Evolutionary conservation across 2,113 vertebrate species (phyloP), one percentile per base, ranked within the genome.

Genomic region (Megaptera novaeangliae): DNA sequence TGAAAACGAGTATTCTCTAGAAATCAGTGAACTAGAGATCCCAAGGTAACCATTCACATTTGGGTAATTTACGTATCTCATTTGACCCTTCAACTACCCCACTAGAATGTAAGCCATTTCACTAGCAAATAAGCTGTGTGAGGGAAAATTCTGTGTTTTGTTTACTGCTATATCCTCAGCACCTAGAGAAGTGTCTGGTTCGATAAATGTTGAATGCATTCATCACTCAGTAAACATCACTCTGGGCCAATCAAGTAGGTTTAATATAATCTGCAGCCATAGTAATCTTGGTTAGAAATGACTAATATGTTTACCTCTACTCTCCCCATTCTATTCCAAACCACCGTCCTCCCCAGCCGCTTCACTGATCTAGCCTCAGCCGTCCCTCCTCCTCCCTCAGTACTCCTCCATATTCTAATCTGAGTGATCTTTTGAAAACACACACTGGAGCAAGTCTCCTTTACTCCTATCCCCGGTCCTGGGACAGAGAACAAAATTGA

Each of bases 191-290:
- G n/a, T n/a, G 3, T 44, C 80, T 72, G 10, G 36, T 31, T 82
- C 39, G 18, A n/a, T 34, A 49, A 13, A 39, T 27, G 8, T 20
- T 84, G 91, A 68, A 12, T 68, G 14, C 5, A 1, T 6, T 59
- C 8, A 2, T 7, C 49, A 18, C 23, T 77, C 91, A 92, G 8
- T 17, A 68, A 89, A 83, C 49, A 55, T 57, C 46, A 72, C 46
- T 57, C 72, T 77, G 44, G 9, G 21, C 72, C 72, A 39, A 6
- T 55, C 20, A 31, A 34, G 18, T 59, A 27, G 52, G 17, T 71
- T 25, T 9, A 46, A 14, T 15, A 12, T 49, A 63, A 49, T 11
- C 34, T 0, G 0, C 34, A 55, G 36, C 9, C 44, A 52, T 10
- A n/a, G 46, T n/a, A 27, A n/a, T 8, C 49, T 84, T 52, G 55